phyloP scores from a whole-genome alignment of 1,140 invertebrate species.

The Drosophila oshimai region DNA sequence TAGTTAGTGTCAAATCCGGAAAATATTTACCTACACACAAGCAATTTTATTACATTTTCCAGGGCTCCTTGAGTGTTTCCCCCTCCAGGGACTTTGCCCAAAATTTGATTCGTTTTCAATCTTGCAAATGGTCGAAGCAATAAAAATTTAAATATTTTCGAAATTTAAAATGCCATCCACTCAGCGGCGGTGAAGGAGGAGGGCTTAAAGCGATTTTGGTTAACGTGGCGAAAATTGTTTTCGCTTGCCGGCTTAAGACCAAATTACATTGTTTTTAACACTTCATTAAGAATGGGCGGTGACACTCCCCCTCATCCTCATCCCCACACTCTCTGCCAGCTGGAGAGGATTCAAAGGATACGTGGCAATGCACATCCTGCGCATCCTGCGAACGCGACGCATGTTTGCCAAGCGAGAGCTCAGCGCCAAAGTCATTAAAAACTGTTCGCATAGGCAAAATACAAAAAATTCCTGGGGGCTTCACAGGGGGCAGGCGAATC shows the following conservation, averaged over 20 bases:
- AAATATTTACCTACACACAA: conserved; percentile 70
- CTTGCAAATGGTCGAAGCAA: conserved; percentile 61
- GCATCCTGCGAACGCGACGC: conserved; percentile 55
- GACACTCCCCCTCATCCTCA: not conserved
- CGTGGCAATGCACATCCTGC: conserved; percentile 58
- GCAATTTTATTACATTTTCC: conserved; percentile 51
- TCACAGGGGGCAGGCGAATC: conserved; percentile 11
- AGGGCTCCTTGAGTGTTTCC: not conserved
- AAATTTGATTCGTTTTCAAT: conserved; percentile 54
- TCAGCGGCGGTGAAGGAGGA: conserved; percentile 6
- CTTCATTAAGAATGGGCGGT: conserved; percentile 69
- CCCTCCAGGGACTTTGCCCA: not conserved
- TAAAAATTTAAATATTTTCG: conserved; percentile 79
- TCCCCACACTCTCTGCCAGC: not conserved
- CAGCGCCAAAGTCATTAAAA: conserved; percentile 78
- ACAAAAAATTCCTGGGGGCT: conserved; percentile 26
- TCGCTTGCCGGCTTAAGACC: conserved; percentile 59
- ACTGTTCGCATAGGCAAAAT: conserved; percentile 77
- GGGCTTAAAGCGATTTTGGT: conserved; percentile 52
- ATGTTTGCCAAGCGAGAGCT: conserved; percentile 73
- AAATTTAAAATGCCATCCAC: conserved; percentile 65
- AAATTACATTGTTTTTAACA: conserved; percentile 80
- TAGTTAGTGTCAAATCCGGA: conserved; percentile 65
- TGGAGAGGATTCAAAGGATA: conserved; percentile 57
- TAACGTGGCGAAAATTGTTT: conserved; percentile 36